Base-by-base conservation (phyloP, 2,888 invertebrate genomes). In the Sarcophaga rosellei region DNA sequence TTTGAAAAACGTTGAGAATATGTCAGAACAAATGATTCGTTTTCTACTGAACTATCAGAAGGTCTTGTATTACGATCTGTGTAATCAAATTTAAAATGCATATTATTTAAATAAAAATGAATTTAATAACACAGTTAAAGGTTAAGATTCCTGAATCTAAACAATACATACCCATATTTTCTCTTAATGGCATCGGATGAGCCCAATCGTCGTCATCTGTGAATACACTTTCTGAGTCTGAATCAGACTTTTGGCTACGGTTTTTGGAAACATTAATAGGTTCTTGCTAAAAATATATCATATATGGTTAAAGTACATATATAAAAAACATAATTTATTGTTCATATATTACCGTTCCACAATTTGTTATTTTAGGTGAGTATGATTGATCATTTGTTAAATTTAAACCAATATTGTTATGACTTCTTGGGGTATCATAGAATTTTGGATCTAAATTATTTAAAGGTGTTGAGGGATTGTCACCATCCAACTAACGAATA, bases 121-220 rank as follows among this genome's bases (percentile, higher is more conserved):
- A 47, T 15, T 3, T 47, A 47, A 15, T n/a, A 47, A 47, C 15
- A 47, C 47, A 47, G 47, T 15, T 47, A 1, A 47, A 15, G 15
- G 47, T 15, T 15, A 15, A 47, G 3, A 11, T 15, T 47, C 11
- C 15, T 47, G 0, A 35, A 35, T 35, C 8, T 35, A 35, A 35
- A 35, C 17, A 57, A 47, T 20, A 88, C 91, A 87, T 89, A 92
- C 93, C 92, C 84, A 91, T 90, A 89, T 91, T 92, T 89, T 92
- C 93, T 68, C 93, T 92, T 62, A 93, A 88, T 3, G 94, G 94
- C 81, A 94, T 92, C 25, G 95, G 94, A 88, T 94, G 94, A 4
- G 94, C 92, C 94, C 95, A 95, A 90, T 96, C 95, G 89, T 96
- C 95, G 87, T 96, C 96, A 89, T 96, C 96, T 10, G 95, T 95